These are phyloP conservation scores for Lomographa bimaculata DNA, from an alignment of 2,888 invertebrate species.

Conservation along the genomic window DNA sequence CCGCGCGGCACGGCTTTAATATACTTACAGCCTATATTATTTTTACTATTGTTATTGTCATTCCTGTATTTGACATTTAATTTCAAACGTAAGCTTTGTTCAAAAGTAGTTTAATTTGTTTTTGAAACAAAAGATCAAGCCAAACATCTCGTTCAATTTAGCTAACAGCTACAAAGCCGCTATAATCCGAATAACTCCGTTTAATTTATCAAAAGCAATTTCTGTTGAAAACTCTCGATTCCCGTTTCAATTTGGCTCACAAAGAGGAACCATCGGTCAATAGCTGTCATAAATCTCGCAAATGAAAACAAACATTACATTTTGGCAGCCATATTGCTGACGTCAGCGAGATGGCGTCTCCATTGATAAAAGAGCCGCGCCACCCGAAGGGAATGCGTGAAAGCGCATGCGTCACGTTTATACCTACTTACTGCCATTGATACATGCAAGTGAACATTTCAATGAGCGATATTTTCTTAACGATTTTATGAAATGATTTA, in stretches of 20 bases:
- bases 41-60: background rate
- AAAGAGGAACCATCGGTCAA: constrained; percentile 32
- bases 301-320: constrained; percentile 70
- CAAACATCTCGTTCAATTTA: constrained; percentile 19
- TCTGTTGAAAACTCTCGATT: constrained; percentile 17
- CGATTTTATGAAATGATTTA: constrained; percentile 16
- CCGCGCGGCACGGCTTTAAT: too few species aligned
- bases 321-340: constrained; percentile 60
- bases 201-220: constrained; percentile 22
- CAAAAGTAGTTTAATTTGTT: constrained; percentile 15
- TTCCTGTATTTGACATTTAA: constrained; percentile 7
- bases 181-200: constrained; percentile 16
- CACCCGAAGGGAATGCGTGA: constrained; percentile 39
- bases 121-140: constrained; percentile 16
- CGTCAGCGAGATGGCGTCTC: constrained; percentile 73
- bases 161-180: constrained; percentile 15
- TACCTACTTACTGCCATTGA: constrained; percentile 73
- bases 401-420: constrained; percentile 53
- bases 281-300: constrained; percentile 47
- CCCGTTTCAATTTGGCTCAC: constrained; percentile 22
- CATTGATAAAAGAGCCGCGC: constrained; percentile 72
- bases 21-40: too few species aligned
- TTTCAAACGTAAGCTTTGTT: background rate
- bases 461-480: constrained; percentile 36
- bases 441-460: constrained; percentile 51